Percentiles rank a stretch among this genome's conserved stretches.
Evolutionary conservation across 1,140 invertebrate genomes (phyloP).

Genomic region (Euura lappo): DNA sequence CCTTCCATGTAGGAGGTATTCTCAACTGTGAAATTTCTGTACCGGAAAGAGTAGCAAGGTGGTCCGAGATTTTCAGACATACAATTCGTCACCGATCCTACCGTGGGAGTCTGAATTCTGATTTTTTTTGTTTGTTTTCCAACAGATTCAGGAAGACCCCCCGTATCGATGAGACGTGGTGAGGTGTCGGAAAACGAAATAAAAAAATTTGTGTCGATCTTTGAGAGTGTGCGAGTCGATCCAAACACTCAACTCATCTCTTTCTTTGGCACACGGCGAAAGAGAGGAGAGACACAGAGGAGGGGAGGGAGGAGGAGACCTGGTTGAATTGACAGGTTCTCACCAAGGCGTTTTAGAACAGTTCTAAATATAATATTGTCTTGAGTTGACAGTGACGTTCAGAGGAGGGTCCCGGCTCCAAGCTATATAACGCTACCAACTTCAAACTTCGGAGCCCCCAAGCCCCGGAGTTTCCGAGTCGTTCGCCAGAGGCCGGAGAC

Average conservation of each 20-base stretch:
- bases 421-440: too few relatives aligned
- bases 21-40: too few relatives aligned
- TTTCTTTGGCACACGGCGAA: neutral
- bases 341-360: constrained; percentile 17
- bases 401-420: constrained; percentile 14
- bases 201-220: neutral
- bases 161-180: too few relatives aligned
- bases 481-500: constrained; percentile 12
- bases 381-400: constrained; percentile 36
- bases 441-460: too few relatives aligned
- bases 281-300: neutral
- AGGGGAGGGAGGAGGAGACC: neutral
- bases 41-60: too few relatives aligned
- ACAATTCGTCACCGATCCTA: too few relatives aligned
- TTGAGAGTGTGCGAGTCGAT: too few relatives aligned
- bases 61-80: too few relatives aligned
- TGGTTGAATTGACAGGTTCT: constrained; percentile 20
- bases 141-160: too few relatives aligned
- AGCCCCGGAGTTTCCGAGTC: neutral
- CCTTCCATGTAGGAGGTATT: too few relatives aligned
- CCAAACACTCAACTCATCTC: neutral
- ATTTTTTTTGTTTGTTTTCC: too few relatives aligned
- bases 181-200: neutral
- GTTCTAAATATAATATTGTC: constrained; percentile 47
- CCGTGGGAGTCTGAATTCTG: too few relatives aligned